Base-by-base conservation (phyloP, 2,797 vertebrate species). In the Anolis apletophallus region DNA sequence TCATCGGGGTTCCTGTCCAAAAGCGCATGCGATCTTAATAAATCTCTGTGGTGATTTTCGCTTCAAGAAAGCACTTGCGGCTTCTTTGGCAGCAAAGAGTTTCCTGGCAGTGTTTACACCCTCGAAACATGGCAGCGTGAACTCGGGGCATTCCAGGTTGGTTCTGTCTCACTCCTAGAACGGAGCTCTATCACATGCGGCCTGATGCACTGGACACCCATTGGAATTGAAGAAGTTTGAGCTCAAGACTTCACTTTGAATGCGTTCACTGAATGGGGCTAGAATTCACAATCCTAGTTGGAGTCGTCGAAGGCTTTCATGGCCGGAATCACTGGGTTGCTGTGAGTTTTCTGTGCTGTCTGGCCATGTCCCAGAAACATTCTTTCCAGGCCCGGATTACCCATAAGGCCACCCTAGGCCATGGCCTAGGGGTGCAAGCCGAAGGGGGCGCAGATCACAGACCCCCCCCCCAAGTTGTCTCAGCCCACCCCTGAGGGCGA, bases 1-100 rank as follows among this genome's bases (percentile, higher is more conserved):
- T 95, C 91, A 29, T 64, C 83, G 91, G 94, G 95, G 91, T 92
- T 93, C 91, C 40, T 96, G 93, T 96, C 93, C 83, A 93, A 93
- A 96, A 95, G 88, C 96, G 96, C 96, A 96, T 95, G 95, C 96
- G 94, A 95, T 94, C 90, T 94, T 94, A 97, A 97, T 97, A 97
- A 97, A 97, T 93, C 93, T 93, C 61, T 50, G 40, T 83, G 68
- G 23, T 54, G 57, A 85, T 92, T 78, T n/a, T 86, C 87, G 79
- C 86, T 90, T 93, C 68, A 88, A 3, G 80, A 36, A 59, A 50
- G 83, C 64, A 80, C 90, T 88, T n/a, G 90, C 80, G 87, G 85
- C 76, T 73, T 81, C 74, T 72, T n/a, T 46, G 75, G 88, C 84
- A n/a, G 19, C 40, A 67, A n/a, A 80, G 40, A 29, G 36, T 12